Evolutionary conservation across 2,113 vertebrate genomes (phyloP).

Genomic region (Balaeniceps rex): DNA sequence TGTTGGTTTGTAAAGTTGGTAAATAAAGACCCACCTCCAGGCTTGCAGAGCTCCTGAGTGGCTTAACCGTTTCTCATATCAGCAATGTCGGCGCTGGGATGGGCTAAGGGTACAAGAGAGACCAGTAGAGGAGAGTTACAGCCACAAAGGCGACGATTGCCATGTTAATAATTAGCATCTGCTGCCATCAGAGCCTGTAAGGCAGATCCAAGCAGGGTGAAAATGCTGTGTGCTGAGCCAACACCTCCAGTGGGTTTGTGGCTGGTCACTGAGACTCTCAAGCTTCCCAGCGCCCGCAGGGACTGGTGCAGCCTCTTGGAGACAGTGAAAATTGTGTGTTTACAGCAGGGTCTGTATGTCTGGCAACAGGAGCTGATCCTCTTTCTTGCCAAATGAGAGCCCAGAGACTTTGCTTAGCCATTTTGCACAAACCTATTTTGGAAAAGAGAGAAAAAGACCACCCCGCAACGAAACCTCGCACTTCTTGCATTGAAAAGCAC

Average conservation of each 20-base stretch:
- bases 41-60: not conserved
- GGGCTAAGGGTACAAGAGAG: not conserved
- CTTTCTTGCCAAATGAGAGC: not conserved
- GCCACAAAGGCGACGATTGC: not conserved
- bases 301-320: not conserved
- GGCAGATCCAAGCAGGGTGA: not conserved
- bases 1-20: not conserved
- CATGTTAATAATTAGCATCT: not conserved
- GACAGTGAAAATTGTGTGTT: not conserved
- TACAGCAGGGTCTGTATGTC: not conserved
- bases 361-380: not conserved
- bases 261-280: not conserved
- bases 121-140: not conserved
- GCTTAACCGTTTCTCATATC: not conserved
- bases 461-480: accelerated
- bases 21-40: not conserved
- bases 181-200: not conserved
- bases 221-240: not conserved
- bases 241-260: not conserved
- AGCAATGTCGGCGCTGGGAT: not conserved
- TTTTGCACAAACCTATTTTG: not conserved
- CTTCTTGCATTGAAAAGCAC: not conserved
- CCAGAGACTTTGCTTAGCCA: not conserved
- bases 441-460: not conserved
- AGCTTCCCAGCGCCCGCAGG: not conserved